Conservation (phyloP, 2,797 vertebrate genomes). For the Pygocentrus nattereri region DNA sequence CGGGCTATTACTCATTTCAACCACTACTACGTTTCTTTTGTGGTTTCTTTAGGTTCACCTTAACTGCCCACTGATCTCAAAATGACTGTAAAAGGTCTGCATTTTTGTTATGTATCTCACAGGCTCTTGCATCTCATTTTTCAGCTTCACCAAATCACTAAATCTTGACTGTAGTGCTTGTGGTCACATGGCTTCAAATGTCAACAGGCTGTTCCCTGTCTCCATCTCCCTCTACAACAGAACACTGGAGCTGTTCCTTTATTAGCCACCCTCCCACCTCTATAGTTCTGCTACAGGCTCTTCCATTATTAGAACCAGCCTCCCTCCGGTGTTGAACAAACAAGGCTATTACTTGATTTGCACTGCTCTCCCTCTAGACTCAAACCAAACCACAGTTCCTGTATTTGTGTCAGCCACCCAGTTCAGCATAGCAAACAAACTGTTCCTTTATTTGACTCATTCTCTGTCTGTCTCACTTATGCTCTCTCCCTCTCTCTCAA, state of each 20-base stretch:
- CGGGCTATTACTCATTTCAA: background rate
- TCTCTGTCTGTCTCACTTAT: slow-evolving; percentile 3
- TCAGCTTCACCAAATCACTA: slow-evolving; percentile 46
- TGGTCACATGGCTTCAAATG: slow-evolving; percentile 63
- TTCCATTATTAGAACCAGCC: slow-evolving; percentile 52
- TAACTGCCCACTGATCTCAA: slow-evolving; percentile 3
- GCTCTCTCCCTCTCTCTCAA: slow-evolving; percentile 24
- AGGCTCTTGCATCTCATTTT: slow-evolving; percentile 24
- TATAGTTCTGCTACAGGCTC: slow-evolving; percentile 50
- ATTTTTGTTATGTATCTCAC: slow-evolving; percentile 36
- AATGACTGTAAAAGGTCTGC: slow-evolving; percentile 38
- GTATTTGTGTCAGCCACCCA: slow-evolving; percentile 59
- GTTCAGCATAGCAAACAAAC: slow-evolving; percentile 57
- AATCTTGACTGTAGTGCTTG: slow-evolving; percentile 52
- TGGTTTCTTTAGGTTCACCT: slow-evolving; percentile 27
- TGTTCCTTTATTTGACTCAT: slow-evolving; percentile 55
- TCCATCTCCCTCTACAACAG: slow-evolving; percentile 56
- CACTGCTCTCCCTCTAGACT: slow-evolving; percentile 46
- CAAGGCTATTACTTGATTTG: slow-evolving; percentile 58
- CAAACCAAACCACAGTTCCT: slow-evolving; percentile 64
- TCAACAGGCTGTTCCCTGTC: slow-evolving; percentile 62
- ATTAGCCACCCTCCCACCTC: slow-evolving; percentile 50
- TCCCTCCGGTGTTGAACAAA: slow-evolving; percentile 56
- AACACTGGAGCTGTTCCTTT: slow-evolving; percentile 54
- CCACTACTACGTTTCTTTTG: background rate